phyloP scores from a whole-genome alignment of 1,140 invertebrate species.

The Agraylea sexmaculata region DNA sequence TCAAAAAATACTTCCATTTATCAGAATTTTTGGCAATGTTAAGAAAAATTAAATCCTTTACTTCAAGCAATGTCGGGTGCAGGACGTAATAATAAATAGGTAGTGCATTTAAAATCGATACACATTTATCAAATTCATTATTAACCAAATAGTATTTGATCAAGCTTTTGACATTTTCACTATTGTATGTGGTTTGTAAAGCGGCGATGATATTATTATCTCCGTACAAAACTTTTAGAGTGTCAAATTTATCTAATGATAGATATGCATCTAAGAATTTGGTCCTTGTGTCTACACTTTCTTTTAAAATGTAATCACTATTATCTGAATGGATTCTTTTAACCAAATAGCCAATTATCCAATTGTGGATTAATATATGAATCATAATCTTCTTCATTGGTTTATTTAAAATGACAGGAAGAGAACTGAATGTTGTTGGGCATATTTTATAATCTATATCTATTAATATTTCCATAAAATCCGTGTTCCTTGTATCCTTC shows the following conservation, averaged over 20 bases:
- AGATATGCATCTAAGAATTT: conserved; percentile 36
- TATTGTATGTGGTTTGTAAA: conserved; percentile 32
- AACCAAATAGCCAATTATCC: conserved; percentile 37
- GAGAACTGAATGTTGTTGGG: conserved; percentile 27
- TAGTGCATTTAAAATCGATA: conserved; percentile 33
- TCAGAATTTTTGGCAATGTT: conserved; percentile 31
- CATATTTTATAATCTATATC: conserved; percentile 34
- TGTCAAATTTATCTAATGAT: conserved; percentile 33
- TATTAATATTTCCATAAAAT: conserved; percentile 33
- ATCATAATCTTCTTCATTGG: conserved; percentile 28
- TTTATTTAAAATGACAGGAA: conserved; percentile 27
- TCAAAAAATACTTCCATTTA: conserved; percentile 37
- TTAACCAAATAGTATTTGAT: conserved; percentile 29
- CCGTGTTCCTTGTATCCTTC: conserved; percentile 27
- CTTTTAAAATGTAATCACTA: conserved; percentile 30
- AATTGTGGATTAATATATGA: conserved; percentile 36
- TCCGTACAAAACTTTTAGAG: conserved; percentile 31
- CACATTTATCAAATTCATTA: conserved; percentile 32
- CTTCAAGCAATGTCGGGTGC: conserved; percentile 29
- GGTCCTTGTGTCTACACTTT: conserved; percentile 34
- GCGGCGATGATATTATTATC: conserved; percentile 36
- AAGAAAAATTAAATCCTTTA: conserved; percentile 34
- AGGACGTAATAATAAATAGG: conserved; percentile 31
- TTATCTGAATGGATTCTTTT: conserved; percentile 37
- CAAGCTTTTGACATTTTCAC: conserved; percentile 30